A percentile compares a stretch with the other conserved stretches of the same genome.
Conservation (phyloP, 1,140 invertebrate species). For the Platyscapa corneri region DNA sequence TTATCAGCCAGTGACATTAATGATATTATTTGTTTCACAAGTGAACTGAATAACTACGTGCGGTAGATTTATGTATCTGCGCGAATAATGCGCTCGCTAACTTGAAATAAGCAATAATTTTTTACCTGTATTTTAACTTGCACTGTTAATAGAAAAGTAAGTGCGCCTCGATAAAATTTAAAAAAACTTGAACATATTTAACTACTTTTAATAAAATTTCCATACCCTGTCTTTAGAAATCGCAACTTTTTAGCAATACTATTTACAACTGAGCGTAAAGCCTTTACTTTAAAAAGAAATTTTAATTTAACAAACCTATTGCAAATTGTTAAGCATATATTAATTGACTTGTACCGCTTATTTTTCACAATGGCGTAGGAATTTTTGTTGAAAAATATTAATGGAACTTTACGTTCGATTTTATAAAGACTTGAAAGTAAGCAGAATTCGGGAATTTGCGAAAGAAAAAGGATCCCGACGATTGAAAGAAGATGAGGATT, state of each 20-base stretch:
- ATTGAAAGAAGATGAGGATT: neutral
- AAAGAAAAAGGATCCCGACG: neutral
- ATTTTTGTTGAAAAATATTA: no score
- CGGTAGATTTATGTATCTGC: neutral
- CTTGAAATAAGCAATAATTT: neutral
- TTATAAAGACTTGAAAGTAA: neutral
- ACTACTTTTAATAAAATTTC: neutral
- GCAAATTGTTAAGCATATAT: neutral
- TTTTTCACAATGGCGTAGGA: no score
- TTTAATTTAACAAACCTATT: neutral
- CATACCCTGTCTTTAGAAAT: no score
- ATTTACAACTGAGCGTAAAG: no score
- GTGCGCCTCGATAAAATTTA: neutral
- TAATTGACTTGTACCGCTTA: neutral
- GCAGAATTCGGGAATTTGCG: neutral
- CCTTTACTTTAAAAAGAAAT: neutral
- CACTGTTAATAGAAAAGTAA: neutral
- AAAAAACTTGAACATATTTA: neutral
- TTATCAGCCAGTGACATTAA: slow-evolving; percentile 1
- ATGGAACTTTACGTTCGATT: neutral
- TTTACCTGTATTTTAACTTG: neutral
- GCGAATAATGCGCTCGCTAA: neutral
- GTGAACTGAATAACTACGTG: neutral
- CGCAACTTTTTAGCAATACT: no score
- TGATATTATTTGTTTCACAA: slow-evolving; percentile 7